These are phyloP conservation scores for Eledone cirrhosa DNA, from an alignment of 2,888 invertebrate genomes.

Conservation along the genomic window DNA sequence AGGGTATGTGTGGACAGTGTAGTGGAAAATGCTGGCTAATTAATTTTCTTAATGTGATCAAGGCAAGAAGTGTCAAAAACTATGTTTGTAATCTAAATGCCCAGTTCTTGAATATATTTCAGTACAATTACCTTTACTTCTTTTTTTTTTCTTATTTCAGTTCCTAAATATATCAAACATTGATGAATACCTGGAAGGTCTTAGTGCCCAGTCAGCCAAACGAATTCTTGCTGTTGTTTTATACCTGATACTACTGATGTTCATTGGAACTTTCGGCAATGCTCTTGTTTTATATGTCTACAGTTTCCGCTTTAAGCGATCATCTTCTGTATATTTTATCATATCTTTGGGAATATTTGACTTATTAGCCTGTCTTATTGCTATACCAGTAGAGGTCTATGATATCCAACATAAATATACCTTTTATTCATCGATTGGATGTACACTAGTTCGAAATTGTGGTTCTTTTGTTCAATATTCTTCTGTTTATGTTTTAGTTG, in stretches of 20 bases:
- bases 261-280: constrained; percentile 52
- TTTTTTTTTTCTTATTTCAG: background rate
- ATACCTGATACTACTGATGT: constrained; percentile 47
- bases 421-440: constrained; percentile 48
- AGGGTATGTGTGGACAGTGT: no score
- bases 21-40: no score
- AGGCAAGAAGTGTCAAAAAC: no score
- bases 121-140: no score
- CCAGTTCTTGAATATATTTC: no score
- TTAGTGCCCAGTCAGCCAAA: constrained; percentile 46
- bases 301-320: constrained; percentile 48
- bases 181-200: constrained; percentile 34
- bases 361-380: constrained; percentile 52
- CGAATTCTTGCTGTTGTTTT: constrained; percentile 51
- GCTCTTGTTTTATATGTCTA: constrained; percentile 54
- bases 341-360: constrained; percentile 58
- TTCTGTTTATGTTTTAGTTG: constrained; percentile 51
- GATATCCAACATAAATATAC: constrained; percentile 52
- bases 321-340: constrained; percentile 58
- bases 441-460: constrained; percentile 51
- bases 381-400: constrained; percentile 54
- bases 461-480: constrained; percentile 51
- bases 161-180: background rate
- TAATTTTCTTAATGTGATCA: no score
- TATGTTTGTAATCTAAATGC: no score